Conservation (phyloP, 2,113 vertebrate genomes). For the Engraulis encrasicolus region DNA sequence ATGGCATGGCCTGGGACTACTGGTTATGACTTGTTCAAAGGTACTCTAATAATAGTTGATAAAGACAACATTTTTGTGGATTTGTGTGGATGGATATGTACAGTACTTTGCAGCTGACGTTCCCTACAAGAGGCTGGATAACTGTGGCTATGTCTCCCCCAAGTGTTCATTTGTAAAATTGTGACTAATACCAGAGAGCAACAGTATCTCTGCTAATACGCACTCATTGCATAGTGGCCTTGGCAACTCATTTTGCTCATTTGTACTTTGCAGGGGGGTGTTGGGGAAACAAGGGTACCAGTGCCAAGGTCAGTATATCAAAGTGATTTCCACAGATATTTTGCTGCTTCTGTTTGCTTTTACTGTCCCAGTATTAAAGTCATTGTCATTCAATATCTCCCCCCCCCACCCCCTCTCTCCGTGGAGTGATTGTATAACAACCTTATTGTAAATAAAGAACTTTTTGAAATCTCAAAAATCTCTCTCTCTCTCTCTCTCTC, state of each 20-base stretch:
- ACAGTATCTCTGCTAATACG: no score
- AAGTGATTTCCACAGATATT: background rate
- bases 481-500: no score
- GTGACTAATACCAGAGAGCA: background rate
- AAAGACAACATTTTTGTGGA: no score
- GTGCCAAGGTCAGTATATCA: constrained; percentile 93
- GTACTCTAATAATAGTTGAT: no score
- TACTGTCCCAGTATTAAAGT: background rate
- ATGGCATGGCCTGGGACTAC: no score
- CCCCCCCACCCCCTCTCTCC: no score
- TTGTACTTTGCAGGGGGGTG: constrained; percentile 88
- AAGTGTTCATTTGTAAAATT: constrained; percentile 32
- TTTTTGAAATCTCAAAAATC: no score
- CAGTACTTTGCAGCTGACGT: background rate
- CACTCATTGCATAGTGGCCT: constrained; percentile 13
- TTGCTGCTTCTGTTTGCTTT: background rate
- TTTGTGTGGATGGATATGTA: background rate
- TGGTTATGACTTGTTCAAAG: no score
- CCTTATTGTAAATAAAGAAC: no score
- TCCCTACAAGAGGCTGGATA: constrained; percentile 14
- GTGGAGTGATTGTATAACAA: no score
- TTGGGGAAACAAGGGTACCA: constrained; percentile 99
- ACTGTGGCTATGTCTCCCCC: constrained; percentile 34
- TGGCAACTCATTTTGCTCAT: constrained; percentile 35
- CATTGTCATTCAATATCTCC: background rate